These are phyloP conservation scores for Chionodraco myersi DNA, from an alignment of 2,113 vertebrate species.

Conservation along the genomic window DNA sequence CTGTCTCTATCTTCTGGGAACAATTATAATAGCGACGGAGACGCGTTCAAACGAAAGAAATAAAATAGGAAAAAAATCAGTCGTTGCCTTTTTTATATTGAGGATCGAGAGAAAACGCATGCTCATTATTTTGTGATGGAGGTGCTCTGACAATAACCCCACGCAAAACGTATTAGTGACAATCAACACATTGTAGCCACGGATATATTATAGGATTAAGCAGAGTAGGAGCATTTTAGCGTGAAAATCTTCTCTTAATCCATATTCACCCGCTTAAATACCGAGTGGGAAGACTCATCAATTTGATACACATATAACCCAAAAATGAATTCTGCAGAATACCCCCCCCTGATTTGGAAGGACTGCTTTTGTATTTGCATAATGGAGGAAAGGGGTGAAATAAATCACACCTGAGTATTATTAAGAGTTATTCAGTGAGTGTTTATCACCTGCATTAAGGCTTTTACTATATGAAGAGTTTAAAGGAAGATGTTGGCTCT, in stretches of 20 bases:
- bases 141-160: constrained; percentile 71
- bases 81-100: not conserved
- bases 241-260: constrained; percentile 81
- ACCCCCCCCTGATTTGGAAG: not conserved
- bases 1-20: not conserved
- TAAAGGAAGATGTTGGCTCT: constrained; percentile 20
- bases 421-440: not conserved
- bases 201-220: constrained; percentile 80
- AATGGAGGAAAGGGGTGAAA: not conserved
- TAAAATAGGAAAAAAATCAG: not conserved
- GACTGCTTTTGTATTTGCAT: not conserved
- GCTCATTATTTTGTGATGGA: constrained; percentile 60
- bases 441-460: not conserved
- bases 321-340: constrained; percentile 28
- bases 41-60: too few relatives aligned
- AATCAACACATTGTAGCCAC: constrained; percentile 78
- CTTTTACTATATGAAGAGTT: not conserved
- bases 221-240: constrained; percentile 73
- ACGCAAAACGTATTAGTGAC: constrained; percentile 80
- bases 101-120: not conserved
- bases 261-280: constrained; percentile 75
- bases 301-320: constrained; percentile 61
- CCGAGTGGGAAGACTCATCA: constrained; percentile 55
- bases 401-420: not conserved
- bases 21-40: too few relatives aligned